phyloP scores from a whole-genome alignment of 2,797 vertebrate genomes.

The Sebastes glaucus region DNA sequence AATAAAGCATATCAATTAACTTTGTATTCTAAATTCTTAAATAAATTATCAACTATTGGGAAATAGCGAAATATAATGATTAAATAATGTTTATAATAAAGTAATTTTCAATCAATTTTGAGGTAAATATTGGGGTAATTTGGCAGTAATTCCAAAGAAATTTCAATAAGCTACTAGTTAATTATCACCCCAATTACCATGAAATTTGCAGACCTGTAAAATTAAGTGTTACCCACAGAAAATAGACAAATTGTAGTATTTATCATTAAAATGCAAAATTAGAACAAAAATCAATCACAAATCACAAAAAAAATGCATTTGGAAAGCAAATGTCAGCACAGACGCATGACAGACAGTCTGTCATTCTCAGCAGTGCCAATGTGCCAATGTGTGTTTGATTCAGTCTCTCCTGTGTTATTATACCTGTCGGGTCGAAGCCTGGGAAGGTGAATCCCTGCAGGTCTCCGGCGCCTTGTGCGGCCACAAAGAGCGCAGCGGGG shows the following conservation, averaged over 20 bases:
- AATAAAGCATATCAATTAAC: no score
- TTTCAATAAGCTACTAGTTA: fast-evolving
- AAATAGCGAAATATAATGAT: no score
- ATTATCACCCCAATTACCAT: no score
- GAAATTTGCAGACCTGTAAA: no score
- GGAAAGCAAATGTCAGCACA: background rate
- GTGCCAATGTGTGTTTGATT: background rate
- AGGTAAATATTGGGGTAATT: no score
- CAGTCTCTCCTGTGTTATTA: background rate
- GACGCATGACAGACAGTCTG: background rate
- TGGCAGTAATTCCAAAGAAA: no score
- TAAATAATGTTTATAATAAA: no score
- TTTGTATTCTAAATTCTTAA: no score
- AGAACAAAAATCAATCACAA: background rate
- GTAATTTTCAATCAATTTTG: no score
- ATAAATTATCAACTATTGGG: no score
- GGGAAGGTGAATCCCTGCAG: slow-evolving; percentile 50
- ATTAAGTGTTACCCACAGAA: no score
- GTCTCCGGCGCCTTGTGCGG: slow-evolving; percentile 62
- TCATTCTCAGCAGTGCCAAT: background rate
- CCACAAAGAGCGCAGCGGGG: slow-evolving; percentile 61
- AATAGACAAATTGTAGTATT: background rate
- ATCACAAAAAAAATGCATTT: background rate
- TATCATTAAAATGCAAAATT: background rate
- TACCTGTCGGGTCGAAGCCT: slow-evolving; percentile 61